Conservation (phyloP, 2,113 vertebrate genomes). For the Alces alces region DNA sequence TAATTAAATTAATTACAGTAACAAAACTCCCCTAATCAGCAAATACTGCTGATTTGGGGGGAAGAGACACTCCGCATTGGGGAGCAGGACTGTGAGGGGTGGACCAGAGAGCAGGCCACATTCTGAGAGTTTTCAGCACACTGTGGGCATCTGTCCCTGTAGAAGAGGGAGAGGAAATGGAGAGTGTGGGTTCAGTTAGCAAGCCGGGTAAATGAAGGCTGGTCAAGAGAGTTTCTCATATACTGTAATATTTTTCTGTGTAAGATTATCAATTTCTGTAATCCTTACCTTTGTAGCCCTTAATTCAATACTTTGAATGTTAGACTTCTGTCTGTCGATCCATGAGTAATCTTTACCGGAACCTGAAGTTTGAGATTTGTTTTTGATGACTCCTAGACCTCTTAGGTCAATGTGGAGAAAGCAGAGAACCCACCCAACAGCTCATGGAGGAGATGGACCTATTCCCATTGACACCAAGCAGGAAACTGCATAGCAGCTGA, state of each 20-base stretch:
- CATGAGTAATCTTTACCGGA: background rate
- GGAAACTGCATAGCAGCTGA: background rate
- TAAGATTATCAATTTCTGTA: background rate
- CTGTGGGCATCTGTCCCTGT: background rate
- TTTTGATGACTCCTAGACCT: background rate
- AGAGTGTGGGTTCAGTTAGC: background rate
- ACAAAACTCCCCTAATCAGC: background rate
- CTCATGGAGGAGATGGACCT: background rate
- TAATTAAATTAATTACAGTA: background rate
- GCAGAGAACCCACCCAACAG: background rate
- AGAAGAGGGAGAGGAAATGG: background rate
- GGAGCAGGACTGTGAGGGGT: background rate
- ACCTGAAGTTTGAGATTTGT: background rate
- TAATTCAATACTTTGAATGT: background rate
- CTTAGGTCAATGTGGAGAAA: background rate
- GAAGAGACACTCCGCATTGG: background rate
- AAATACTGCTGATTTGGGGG: background rate
- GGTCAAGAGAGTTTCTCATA: background rate
- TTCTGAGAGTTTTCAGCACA: background rate
- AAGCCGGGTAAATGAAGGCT: background rate
- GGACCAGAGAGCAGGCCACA: background rate
- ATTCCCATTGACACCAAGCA: background rate
- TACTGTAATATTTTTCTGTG: background rate
- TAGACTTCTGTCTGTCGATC: background rate
- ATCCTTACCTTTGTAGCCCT: background rate